Evolutionary conservation across 2,888 invertebrate species (phyloP), one percentile per base, ranked within the genome.

Genomic region (Meloe dianella): DNA sequence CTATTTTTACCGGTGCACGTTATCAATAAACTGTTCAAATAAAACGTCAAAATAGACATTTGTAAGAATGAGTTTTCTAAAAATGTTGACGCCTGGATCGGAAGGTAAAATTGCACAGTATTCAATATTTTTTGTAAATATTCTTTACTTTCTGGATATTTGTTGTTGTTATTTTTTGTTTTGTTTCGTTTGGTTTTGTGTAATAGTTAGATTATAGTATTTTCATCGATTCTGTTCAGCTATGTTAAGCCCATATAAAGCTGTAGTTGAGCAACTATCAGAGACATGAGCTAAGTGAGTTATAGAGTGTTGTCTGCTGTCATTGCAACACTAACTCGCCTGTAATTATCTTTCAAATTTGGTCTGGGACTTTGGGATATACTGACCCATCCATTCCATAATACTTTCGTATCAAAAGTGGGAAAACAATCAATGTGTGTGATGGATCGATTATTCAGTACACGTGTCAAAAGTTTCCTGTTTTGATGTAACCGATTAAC

Each of bases 341-440:
- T 77, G 80, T 82, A 83, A 82, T 83, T 82, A 82, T 83, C 81
- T 83, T 81, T 81, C 80, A 82, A 82, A 83, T 83, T 83, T 79
- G 83, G 78, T 79, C 75, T 73, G 83, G 83, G 83, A 82, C 76
- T 78, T 77, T 70, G 82, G 82, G 82, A 83, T 68, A 74, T 68
- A 72, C 70, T 73, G 77, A 75, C 77, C 76, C 73, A 66, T 67
- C 73, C 65, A 68, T 64, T 71, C 60, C 57, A 70, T 70, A 69
- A 70, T 73, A 75, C 75, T 73, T 76, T 67, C 69, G 58, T 20
- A 47, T 47, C 47, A 47, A 67, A 66, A 61, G 56, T 61, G 65
- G 66, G 27, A 73, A 74, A 75, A 76, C 76, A 75, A 73, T 71
- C 72, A 72, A 70, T n/a, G n/a, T 71, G 71, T 74, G 68, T 71